Conservation (phyloP, 2,113 vertebrate genomes). For the Thinocorus orbignyianus region DNA sequence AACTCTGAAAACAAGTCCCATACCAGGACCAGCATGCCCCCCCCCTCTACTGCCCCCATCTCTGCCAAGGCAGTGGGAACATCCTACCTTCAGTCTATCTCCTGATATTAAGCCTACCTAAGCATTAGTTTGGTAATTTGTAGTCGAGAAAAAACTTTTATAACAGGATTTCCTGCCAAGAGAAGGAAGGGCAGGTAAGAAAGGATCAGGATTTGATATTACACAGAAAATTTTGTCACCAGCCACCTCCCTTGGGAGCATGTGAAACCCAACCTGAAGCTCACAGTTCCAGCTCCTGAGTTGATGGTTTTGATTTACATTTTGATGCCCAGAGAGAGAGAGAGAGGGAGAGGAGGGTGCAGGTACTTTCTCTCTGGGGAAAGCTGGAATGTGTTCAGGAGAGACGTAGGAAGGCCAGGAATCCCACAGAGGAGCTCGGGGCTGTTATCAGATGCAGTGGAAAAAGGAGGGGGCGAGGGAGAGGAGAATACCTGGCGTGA, state of each 20-base stretch:
- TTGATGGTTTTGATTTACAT: background rate
- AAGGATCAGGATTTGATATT: background rate
- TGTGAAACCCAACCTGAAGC: background rate
- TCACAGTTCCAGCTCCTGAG: background rate
- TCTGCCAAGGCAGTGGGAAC: background rate
- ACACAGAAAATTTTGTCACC: background rate
- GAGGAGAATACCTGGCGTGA: background rate
- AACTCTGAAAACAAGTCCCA: background rate
- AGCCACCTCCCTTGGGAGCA: background rate
- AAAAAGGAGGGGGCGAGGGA: background rate
- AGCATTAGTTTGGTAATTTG: background rate
- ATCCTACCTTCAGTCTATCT: background rate
- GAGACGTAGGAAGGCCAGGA: background rate
- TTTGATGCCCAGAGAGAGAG: background rate
- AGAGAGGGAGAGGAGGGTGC: background rate
- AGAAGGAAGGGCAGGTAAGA: background rate
- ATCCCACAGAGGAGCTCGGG: background rate
- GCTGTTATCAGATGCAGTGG: background rate
- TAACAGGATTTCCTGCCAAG: background rate
- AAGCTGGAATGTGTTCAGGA: slow-evolving; percentile 6
- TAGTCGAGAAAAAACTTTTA: background rate
- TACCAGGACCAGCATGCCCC: background rate
- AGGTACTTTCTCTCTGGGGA: slow-evolving; percentile 4
- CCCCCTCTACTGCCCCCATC: background rate
- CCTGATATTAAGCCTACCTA: background rate